Evolutionary conservation across 2,888 invertebrate genomes (phyloP), one percentile per base, ranked within the genome.

Genomic region (Yponomeuta evonymella): DNA sequence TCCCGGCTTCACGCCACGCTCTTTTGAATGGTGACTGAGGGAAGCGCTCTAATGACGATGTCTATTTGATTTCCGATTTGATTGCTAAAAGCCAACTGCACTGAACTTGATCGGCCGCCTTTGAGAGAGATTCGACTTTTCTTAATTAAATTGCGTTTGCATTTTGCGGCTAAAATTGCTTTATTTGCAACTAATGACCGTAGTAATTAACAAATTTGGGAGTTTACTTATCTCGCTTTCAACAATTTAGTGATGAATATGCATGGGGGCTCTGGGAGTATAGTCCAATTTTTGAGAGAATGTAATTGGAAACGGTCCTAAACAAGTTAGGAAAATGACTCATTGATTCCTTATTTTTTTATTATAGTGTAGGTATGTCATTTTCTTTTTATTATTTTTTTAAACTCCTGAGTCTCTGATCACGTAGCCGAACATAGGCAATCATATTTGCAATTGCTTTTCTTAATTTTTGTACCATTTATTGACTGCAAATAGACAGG

Each of bases 1-100:
- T 79, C 74, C 76, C 79, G 76, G 81, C 84, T 84, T 84, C 79
- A 79, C 81, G 79, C 79, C 76, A 79, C 78, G 80, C 84, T 86
- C 82, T 83, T 85, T 84, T 84, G 77, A 79, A 77, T 71, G 70
- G 71, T 71, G 73, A 63, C 69, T 58, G 71, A 29, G 65, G 69
- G 48, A 48, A 68, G 73, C 70, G 72, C 71, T 76, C 74, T 75
- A 72, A 73, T 73, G 70, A 72, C 67, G 73, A 66, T 33, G 67
- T 70, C 63, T 70, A 71, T 62, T 64, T 64, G 68, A 70, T 72
- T 23, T 48, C 29, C 23, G 30, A 30, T 65, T 65, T 65, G 65
- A 30, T 65, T 65, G 33, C 33, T 29, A 4, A 65, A 65, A 33
- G 65, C 11, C 29, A 33, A 65, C 6, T 5, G 65, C 30, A 30